Conservation (phyloP, 2,113 vertebrate species). For the Corydoras sp. region DNA sequence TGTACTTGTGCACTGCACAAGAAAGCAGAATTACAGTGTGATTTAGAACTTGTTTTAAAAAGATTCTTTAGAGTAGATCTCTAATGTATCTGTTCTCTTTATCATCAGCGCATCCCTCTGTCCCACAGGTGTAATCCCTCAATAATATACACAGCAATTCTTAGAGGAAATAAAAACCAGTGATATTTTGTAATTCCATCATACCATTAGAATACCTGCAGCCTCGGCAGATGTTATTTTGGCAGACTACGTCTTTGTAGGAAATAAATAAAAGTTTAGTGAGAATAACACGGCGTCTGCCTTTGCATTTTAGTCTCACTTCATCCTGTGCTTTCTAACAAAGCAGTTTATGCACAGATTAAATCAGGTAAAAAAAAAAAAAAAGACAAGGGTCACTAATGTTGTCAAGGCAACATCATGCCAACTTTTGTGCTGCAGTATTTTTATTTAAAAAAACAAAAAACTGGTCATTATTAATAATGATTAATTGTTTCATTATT, state of each 20-base stretch:
- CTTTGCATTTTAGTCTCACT: conserved; percentile 39
- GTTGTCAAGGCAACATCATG: conserved; percentile 29
- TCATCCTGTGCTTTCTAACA: conserved; percentile 44
- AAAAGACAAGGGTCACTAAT: conserved; percentile 18
- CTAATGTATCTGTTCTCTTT: conserved; percentile 12
- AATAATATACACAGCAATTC: conserved; percentile 3
- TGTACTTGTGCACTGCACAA: conserved; percentile 1
- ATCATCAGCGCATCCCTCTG: not conserved
- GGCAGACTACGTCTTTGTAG: not conserved
- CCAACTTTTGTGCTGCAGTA: conserved; percentile 42
- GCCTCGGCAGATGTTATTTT: not conserved
- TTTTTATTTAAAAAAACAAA: conserved; percentile 32
- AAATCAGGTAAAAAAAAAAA: conserved; percentile 30
- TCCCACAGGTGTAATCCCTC: conserved; percentile 17
- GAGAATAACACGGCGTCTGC: not conserved
- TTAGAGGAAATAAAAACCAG: conserved; percentile 7
- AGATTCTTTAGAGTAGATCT: conserved; percentile 24
- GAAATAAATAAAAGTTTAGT: not conserved
- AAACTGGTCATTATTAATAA: conserved; percentile 36
- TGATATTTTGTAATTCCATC: conserved; percentile 1
- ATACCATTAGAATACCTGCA: conserved; percentile 8
- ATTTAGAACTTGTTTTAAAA: not conserved
- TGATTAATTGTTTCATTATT: conserved; percentile 39
- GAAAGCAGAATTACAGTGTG: not conserved
- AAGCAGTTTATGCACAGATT: conserved; percentile 29